These are phyloP conservation scores for Serilophus lunatus DNA, from an alignment of 2,113 vertebrate species.

Conservation along the genomic window DNA sequence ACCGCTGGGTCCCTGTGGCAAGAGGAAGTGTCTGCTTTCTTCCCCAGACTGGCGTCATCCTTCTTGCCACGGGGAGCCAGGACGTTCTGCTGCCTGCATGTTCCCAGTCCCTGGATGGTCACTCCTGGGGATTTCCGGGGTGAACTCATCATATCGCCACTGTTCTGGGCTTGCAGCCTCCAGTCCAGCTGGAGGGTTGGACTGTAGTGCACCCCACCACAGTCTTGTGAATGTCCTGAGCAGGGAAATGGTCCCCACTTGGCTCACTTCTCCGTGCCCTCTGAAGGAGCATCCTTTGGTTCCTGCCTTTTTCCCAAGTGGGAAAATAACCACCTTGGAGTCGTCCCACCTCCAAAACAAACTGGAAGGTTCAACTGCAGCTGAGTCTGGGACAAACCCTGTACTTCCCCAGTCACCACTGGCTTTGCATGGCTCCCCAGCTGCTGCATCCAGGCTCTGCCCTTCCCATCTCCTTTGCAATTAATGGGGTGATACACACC, in stretches of 20 bases:
- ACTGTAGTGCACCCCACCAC: accelerated
- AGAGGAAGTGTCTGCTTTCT: conserved; percentile 24
- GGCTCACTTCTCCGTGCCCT: not conserved
- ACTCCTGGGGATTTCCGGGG: not conserved
- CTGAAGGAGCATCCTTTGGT: not conserved
- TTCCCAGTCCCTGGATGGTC: not conserved
- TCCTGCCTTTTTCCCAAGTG: not conserved
- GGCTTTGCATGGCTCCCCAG: not conserved
- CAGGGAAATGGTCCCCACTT: not conserved
- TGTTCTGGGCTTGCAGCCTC: not conserved
- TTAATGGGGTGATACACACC: accelerated
- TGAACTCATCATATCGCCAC: accelerated
- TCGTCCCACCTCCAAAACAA: not conserved
- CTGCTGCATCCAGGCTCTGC: not conserved
- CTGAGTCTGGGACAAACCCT: not conserved
- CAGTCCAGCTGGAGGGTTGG: accelerated
- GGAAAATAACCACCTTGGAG: not conserved
- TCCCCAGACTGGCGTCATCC: not conserved
- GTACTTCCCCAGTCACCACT: not conserved
- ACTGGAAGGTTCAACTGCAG: not conserved
- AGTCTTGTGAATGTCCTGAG: not conserved
- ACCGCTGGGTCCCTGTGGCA: not conserved
- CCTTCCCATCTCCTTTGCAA: not conserved
- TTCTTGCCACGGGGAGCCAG: not conserved
- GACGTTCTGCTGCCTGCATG: not conserved